Evolutionary conservation across 2,888 invertebrate genomes (phyloP).

Genomic region (Drosophila monieri): DNA sequence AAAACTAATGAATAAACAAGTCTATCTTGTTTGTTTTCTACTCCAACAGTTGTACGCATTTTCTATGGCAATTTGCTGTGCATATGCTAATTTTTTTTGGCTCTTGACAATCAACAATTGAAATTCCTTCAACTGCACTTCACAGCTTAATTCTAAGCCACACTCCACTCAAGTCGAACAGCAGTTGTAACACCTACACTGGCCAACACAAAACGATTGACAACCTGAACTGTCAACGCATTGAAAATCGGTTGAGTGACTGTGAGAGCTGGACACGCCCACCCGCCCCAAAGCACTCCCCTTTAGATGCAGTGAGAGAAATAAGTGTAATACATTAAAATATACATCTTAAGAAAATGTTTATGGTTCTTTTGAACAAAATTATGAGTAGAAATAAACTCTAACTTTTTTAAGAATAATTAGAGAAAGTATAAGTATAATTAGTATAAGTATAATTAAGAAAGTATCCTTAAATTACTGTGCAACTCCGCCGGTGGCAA

Average conservation of each 20-base stretch:
- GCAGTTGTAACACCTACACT: slow-evolving; percentile 48
- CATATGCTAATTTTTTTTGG: slow-evolving; percentile 30
- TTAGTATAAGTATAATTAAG: too few species aligned
- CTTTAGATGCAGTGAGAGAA: slow-evolving; percentile 9
- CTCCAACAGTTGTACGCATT: slow-evolving; percentile 22
- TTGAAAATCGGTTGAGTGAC: slow-evolving; percentile 68
- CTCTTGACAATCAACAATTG: slow-evolving; percentile 41
- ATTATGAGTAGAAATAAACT: too few species aligned
- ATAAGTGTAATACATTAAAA: neutral
- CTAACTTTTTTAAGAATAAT: too few species aligned
- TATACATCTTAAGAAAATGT: neutral
- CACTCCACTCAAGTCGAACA: slow-evolving; percentile 20
- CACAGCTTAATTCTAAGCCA: slow-evolving; percentile 62
- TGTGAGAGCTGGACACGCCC: slow-evolving; percentile 46
- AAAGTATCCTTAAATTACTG: slow-evolving; percentile 1
- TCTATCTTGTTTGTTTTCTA: slow-evolving; percentile 4
- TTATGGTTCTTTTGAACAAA: neutral
- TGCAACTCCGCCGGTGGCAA: slow-evolving; percentile 61
- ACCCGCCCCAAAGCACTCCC: slow-evolving; percentile 39
- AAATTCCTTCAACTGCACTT: slow-evolving; percentile 44
- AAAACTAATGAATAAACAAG: slow-evolving; percentile 3
- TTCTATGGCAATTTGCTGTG: slow-evolving; percentile 17
- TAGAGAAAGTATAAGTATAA: too few species aligned
- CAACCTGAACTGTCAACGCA: slow-evolving; percentile 72
- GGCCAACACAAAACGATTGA: slow-evolving; percentile 66